A percentile compares a stretch with the other conserved stretches of the same genome.
These are phyloP conservation scores for Tyrannus savana DNA, from an alignment of 2,113 vertebrate species.

Conservation along the genomic window DNA sequence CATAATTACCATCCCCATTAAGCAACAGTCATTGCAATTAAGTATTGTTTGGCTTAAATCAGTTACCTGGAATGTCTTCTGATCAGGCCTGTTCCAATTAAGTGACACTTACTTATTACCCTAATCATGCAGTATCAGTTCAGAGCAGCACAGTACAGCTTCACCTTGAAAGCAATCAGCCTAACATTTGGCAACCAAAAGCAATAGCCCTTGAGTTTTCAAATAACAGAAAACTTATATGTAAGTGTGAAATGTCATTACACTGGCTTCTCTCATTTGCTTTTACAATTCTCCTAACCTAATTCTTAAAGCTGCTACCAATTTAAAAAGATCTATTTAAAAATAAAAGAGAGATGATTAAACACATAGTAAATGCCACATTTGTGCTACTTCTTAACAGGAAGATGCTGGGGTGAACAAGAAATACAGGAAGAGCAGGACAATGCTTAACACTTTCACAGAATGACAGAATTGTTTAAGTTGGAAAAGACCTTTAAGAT, in stretches of 20 bases:
- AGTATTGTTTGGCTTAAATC: conserved; percentile 67
- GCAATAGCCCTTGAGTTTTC: background rate
- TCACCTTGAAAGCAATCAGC: conserved; percentile 64
- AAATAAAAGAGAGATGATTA: conserved; percentile 34
- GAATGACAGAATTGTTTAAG: background rate
- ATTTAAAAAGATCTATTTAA: background rate
- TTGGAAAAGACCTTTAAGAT: background rate
- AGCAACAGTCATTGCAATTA: conserved; percentile 63
- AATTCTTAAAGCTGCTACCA: conserved; percentile 11
- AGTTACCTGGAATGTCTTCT: conserved; percentile 68
- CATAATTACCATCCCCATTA: conserved; percentile 55
- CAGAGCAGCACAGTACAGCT: conserved; percentile 49
- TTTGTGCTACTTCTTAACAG: background rate
- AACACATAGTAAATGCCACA: background rate
- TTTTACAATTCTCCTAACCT: background rate
- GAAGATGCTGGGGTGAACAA: background rate
- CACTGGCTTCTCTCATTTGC: background rate
- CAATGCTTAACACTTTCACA: background rate
- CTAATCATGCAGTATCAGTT: conserved; percentile 64
- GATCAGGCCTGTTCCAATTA: conserved; percentile 63
- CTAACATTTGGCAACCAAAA: conserved; percentile 49
- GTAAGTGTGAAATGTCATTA: background rate
- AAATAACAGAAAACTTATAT: background rate
- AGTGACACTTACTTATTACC: conserved; percentile 55
- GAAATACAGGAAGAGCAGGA: background rate